phyloP scores from a whole-genome alignment of 2,797 vertebrate species.

The Sebastes glaucus region DNA sequence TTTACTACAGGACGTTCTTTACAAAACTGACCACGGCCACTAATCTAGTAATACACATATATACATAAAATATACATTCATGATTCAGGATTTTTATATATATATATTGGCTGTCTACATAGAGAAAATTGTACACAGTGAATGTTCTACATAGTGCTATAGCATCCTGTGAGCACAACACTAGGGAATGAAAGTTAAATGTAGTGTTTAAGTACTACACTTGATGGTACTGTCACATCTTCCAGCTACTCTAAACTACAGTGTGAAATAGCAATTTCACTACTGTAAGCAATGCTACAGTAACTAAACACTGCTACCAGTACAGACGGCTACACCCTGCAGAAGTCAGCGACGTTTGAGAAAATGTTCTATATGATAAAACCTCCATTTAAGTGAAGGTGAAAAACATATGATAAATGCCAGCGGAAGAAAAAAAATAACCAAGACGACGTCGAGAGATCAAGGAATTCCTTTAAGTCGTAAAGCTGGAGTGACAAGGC shows the following conservation, averaged over 20 bases:
- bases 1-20: neutral
- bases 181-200: neutral
- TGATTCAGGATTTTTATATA: too few species aligned
- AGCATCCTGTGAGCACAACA: neutral
- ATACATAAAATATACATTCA: neutral
- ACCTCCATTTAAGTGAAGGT: conserved; percentile 39
- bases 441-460: conserved; percentile 61
- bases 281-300: neutral
- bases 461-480: conserved; percentile 58
- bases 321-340: neutral
- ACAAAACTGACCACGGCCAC: neutral
- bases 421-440: conserved; percentile 22
- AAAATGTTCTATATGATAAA: conserved; percentile 8
- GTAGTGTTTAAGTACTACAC: neutral
- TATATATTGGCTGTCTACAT: too few species aligned
- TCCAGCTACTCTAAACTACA: neutral
- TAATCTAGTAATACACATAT: neutral
- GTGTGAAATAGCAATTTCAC: neutral
- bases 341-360: neutral
- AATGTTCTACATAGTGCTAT: neutral
- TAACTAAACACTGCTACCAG: neutral
- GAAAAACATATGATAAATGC: conserved; percentile 35
- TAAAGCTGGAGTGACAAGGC: conserved; percentile 70
- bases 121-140: neutral
- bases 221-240: neutral